Evolutionary conservation across 2,797 vertebrate species (phyloP), one percentile per base, ranked within the genome.

Genomic region (Eurystomus glaucurus): DNA sequence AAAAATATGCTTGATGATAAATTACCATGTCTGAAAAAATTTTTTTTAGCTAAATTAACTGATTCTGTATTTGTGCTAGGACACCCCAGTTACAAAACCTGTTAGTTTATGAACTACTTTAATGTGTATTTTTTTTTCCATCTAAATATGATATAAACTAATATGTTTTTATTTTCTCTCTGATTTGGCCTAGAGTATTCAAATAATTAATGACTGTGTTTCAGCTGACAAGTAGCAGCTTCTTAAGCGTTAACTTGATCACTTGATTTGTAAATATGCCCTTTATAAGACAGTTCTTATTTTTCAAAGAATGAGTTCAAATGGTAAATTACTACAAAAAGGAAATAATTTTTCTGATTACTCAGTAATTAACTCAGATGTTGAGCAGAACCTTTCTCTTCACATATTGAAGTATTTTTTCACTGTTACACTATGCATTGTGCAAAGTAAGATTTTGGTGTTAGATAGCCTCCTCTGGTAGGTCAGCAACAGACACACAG

Each of bases 131-230:
- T 88, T 37, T 37, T 37, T 83, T 78, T 9, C 9, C 50, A 85
- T 90, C 76, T 83, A 66, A 90, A 80, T 70, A 54, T 21, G 37
- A 23, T 86, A 57, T 65, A 68, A 77, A 28, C 48, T 75, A 88
- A 54, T 88, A 52, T 17, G 70, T 52, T 76, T 91, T 57, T 76
- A 64, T 75, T 86, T 88, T 81, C 35, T 46, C 33, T 92, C 77
- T 71, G 45, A 95, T 94, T 96, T 92, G 91, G 66, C 86, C 37
- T 69, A 55, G 45, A 60, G 7, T 68, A 64, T 89, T 91, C 29
- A 28, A 29, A 4, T 68, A 81, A 52, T 64, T 78, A 62, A 68
- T 72, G 13, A 20, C 29, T 77, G 3, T 91, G 39, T 61, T 76
- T 90, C 31, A 55, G 6, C 54, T 93, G 61, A 57, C 45, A 82